Evolutionary conservation across 2,797 vertebrate genomes (phyloP).

Genomic region (Helicolenus hilgendorfi): DNA sequence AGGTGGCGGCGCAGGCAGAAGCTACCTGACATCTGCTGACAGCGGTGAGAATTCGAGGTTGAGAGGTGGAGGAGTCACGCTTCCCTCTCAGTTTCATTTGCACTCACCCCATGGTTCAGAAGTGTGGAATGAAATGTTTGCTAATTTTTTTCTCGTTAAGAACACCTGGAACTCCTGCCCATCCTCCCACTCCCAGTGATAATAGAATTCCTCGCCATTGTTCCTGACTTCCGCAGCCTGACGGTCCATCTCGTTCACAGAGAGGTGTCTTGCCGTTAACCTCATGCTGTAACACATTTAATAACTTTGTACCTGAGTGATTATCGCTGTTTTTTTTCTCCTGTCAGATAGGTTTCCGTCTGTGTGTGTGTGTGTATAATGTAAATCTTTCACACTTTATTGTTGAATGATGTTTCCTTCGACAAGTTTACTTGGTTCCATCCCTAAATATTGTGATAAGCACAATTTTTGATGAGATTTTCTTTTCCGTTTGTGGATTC

Average conservation of each 20-base stretch:
- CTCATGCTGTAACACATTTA: slow-evolving; percentile 49
- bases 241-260: slow-evolving; percentile 38
- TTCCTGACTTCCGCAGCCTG: slow-evolving; percentile 50
- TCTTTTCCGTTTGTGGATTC: not conserved
- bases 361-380: not conserved
- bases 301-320: slow-evolving; percentile 42
- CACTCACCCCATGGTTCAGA: slow-evolving; percentile 71
- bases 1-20: slow-evolving; percentile 14
- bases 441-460: not conserved
- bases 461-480: not conserved
- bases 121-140: slow-evolving; percentile 78
- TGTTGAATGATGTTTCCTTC: not conserved
- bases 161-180: slow-evolving; percentile 72
- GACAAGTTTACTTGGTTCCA: not conserved
- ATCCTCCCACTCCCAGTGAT: slow-evolving; percentile 26
- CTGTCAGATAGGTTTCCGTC: not conserved
- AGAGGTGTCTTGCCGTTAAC: slow-evolving; percentile 27
- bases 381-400: not conserved
- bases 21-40: slow-evolving; percentile 80
- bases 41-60: slow-evolving; percentile 74
- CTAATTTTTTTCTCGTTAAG: slow-evolving; percentile 73
- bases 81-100: slow-evolving; percentile 77
- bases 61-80: slow-evolving; percentile 65
- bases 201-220: slow-evolving; percentile 22
- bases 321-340: not conserved